Conservation (phyloP, 2,113 vertebrate genomes). For the Nannospalax galili region DNA sequence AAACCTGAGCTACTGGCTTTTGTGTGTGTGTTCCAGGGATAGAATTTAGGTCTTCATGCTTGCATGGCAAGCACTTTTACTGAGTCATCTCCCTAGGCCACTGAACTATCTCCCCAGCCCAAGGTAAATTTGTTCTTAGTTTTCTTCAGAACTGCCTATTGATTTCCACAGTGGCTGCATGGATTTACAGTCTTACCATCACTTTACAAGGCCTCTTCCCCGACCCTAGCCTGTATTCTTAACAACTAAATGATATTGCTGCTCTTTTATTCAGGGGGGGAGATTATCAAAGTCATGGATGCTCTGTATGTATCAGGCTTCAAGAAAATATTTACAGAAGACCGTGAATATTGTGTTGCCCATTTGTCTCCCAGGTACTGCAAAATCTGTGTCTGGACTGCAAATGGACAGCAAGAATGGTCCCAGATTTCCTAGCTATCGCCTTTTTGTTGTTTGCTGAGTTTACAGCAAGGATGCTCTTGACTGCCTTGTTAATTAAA, state of each 20-base stretch:
- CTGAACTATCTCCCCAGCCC: not conserved
- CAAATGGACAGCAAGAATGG: not conserved
- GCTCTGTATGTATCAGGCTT: not conserved
- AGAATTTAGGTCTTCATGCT: not conserved
- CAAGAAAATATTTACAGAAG: not conserved
- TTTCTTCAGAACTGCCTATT: not conserved
- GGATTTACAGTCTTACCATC: not conserved
- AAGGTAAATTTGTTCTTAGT: not conserved
- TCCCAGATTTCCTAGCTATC: not conserved
- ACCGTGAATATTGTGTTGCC: not conserved
- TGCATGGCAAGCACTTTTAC: not conserved
- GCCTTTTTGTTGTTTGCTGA: not conserved
- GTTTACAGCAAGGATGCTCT: constrained; percentile 28
- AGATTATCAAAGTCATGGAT: not conserved
- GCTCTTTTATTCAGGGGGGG: not conserved
- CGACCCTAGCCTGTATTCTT: not conserved
- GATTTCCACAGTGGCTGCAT: not conserved
- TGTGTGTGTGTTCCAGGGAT: not conserved
- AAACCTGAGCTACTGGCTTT: not conserved
- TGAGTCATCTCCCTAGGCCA: too few species aligned
- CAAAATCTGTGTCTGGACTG: constrained; percentile 29
- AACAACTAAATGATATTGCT: not conserved
- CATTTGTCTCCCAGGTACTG: not conserved
- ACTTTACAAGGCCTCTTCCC: too few species aligned
- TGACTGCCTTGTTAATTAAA: constrained; percentile 49